A percentile compares a stretch with the other conserved stretches of the same genome.
phyloP scores from a whole-genome alignment of 2,797 vertebrate species.

The Propithecus deckenii region DNA sequence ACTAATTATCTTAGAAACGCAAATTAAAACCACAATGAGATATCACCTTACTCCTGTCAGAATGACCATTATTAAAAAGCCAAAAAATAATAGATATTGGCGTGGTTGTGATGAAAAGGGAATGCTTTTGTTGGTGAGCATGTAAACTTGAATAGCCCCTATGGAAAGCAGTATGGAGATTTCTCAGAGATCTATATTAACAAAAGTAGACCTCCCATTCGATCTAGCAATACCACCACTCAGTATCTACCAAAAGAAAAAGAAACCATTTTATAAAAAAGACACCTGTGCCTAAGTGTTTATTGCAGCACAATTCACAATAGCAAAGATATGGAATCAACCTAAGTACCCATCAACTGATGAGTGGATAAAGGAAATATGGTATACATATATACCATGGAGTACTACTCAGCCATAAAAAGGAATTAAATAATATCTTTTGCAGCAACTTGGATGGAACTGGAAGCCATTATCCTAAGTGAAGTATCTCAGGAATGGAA shows the following conservation, averaged over 20 bases:
- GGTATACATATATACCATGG: neutral
- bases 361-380: neutral
- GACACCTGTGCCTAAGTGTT: neutral
- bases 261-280: neutral
- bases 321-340: neutral
- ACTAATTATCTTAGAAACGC: neutral
- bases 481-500: neutral
- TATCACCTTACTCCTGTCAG: neutral
- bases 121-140: neutral
- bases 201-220: neutral
- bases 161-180: neutral
- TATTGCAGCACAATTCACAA: neutral
- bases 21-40: neutral
- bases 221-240: too few species aligned
- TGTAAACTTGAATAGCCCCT: neutral
- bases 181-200: neutral
- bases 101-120: neutral
- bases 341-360: neutral
- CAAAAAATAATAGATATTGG: neutral
- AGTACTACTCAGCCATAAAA: neutral
- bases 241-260: neutral
- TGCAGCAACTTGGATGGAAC: neutral
- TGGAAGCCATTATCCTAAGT: neutral
- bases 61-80: neutral
- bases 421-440: neutral